Conservation (phyloP, 2,888 invertebrate genomes). For the Ennomos erosarius region DNA sequence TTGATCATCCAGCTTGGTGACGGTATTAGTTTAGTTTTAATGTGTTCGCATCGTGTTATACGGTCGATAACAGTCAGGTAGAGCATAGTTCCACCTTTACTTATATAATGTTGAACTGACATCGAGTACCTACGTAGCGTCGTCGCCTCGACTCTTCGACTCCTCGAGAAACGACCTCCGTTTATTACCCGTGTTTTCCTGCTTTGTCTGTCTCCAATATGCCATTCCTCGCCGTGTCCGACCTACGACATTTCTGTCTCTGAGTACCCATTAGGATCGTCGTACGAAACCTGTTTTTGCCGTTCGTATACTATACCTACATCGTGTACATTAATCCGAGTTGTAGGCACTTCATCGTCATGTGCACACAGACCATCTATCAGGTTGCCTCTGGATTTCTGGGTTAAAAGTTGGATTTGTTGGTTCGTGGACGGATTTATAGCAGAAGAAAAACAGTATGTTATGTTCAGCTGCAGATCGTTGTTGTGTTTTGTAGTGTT, state of each 20-base stretch:
- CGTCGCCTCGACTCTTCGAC: slow-evolving; percentile 42
- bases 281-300: slow-evolving; percentile 45
- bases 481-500: slow-evolving; percentile 77
- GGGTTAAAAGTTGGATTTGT: slow-evolving; percentile 10
- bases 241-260: slow-evolving; percentile 46
- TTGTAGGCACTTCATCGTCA: slow-evolving; percentile 16
- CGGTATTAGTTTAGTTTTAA: too few relatives aligned
- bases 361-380: slow-evolving; percentile 23
- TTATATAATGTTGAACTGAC: slow-evolving; percentile 40
- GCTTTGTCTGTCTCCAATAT: slow-evolving; percentile 47
- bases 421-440: slow-evolving; percentile 40
- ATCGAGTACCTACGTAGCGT: slow-evolving; percentile 50
- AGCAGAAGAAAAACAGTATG: slow-evolving; percentile 55
- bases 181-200: slow-evolving; percentile 54
- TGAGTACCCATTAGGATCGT: slow-evolving; percentile 43
- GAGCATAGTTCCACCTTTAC: slow-evolving; percentile 36
- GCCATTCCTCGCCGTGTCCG: slow-evolving; percentile 43
- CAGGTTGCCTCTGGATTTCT: slow-evolving; percentile 25
- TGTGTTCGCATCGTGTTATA: slow-evolving; percentile 51
- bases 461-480: slow-evolving; percentile 71
- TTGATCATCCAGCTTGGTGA: too few relatives aligned
- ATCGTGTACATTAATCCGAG: neutral
- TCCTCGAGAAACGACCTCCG: slow-evolving; percentile 44
- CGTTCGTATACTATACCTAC: slow-evolving; percentile 31
- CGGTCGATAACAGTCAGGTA: slow-evolving; percentile 54